Evolutionary conservation across 1,140 invertebrate genomes (phyloP).

Genomic region (Littorina saxatilis): DNA sequence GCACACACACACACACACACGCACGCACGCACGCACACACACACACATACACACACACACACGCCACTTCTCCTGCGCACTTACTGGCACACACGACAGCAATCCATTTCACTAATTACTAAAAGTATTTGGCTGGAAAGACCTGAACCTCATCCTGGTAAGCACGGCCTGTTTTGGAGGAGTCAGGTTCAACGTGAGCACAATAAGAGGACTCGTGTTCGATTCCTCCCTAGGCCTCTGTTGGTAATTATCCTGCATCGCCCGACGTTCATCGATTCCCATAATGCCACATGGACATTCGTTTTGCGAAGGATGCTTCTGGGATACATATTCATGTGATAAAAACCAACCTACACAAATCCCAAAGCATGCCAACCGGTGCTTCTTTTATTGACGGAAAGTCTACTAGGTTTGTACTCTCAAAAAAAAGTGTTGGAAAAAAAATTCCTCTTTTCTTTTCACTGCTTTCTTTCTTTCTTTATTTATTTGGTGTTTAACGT

Average conservation of each 20-base stretch:
- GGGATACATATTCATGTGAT: neutral
- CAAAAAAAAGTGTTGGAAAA: too few relatives aligned
- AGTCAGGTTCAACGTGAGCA: neutral
- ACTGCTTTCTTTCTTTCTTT: neutral
- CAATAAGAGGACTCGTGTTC: neutral
- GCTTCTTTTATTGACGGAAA: too few relatives aligned
- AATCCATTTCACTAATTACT: too few relatives aligned
- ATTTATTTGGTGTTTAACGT: too few relatives aligned
- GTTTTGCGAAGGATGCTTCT: neutral
- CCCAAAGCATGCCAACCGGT: too few relatives aligned
- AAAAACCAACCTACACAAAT: neutral
- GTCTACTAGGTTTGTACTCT: too few relatives aligned
- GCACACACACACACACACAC: too few relatives aligned
- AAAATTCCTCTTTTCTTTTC: slow-evolving; percentile 4
- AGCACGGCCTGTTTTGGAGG: neutral
- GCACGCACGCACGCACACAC: too few relatives aligned
- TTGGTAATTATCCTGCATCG: neutral
- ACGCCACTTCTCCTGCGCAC: too few relatives aligned
- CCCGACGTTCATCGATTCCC: neutral
- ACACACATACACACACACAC: too few relatives aligned
- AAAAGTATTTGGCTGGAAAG: neutral
- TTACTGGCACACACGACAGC: neutral
- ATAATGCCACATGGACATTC: neutral
- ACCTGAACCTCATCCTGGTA: neutral
- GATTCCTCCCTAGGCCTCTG: neutral